phyloP scores from a whole-genome alignment of 2,797 vertebrate genomes.

The Onychomys arenicola region DNA sequence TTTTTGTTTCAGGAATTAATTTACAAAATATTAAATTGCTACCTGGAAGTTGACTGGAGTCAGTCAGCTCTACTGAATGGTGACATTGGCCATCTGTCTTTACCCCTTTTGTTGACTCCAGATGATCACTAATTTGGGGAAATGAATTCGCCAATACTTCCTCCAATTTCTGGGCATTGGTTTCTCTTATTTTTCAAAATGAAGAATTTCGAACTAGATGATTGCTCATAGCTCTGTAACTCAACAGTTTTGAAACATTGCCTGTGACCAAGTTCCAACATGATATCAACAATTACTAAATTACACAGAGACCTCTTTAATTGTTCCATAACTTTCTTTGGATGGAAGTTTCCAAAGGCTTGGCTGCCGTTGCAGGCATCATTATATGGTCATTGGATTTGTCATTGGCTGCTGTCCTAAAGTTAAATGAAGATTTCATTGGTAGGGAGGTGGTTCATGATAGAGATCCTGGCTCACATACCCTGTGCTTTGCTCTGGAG shows the following conservation, averaged over 20 bases:
- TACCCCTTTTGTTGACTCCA: neutral
- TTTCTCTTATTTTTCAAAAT: constrained; percentile 8
- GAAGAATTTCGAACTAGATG: neutral
- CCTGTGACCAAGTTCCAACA: neutral
- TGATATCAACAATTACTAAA: constrained; percentile 39
- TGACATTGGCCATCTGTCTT: neutral
- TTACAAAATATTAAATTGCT: neutral
- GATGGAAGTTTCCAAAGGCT: constrained; percentile 27
- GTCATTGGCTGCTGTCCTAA: neutral
- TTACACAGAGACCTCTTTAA: neutral
- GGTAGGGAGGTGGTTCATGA: neutral
- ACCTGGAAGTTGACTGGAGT: neutral
- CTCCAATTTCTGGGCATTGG: neutral
- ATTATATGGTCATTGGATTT: constrained; percentile 28
- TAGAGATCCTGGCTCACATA: neutral
- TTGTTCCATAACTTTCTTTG: constrained; percentile 40
- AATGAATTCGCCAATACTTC: neutral
- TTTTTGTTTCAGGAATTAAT: neutral
- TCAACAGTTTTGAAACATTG: neutral
- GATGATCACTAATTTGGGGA: neutral
- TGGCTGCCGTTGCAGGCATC: neutral
- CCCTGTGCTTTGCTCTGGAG: neutral
- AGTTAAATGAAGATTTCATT: neutral
- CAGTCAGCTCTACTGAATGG: neutral
- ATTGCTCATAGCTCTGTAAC: neutral